Evolutionary conservation across 1,140 invertebrate species (phyloP).

Genomic region (Mercenaria mercenaria): DNA sequence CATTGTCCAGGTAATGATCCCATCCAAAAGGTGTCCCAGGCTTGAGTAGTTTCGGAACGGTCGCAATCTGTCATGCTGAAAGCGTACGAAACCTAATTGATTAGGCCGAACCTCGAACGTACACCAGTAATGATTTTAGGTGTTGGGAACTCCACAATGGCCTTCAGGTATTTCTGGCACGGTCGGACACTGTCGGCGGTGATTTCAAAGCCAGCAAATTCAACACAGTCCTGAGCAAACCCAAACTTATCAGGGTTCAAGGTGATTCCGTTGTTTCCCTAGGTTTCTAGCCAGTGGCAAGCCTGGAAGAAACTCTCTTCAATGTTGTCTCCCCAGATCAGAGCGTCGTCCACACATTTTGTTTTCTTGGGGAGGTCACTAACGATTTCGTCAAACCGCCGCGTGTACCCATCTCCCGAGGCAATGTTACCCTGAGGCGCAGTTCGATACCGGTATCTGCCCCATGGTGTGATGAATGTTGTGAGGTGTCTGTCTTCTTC

Average conservation of each 20-base stretch:
- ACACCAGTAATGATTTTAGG: constrained; percentile 69
- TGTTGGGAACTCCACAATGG: constrained; percentile 63
- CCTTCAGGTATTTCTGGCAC: constrained; percentile 46
- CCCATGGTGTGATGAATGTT: no score
- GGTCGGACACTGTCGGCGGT: constrained; percentile 54
- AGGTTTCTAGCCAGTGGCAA: constrained; percentile 63
- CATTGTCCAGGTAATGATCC: constrained; percentile 13
- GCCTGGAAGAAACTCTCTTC: constrained; percentile 58
- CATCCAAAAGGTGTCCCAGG: constrained; percentile 30
- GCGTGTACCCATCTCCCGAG: constrained; percentile 72
- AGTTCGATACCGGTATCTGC: constrained; percentile 64
- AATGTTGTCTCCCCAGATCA: constrained; percentile 62
- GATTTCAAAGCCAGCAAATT: constrained; percentile 77
- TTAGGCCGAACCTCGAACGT: constrained; percentile 69
- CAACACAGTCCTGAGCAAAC: constrained; percentile 66
- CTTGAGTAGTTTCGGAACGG: constrained; percentile 65
- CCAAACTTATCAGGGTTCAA: constrained; percentile 77
- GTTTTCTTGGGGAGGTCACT: constrained; percentile 68
- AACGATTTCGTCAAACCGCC: constrained; percentile 59
- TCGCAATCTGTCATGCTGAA: constrained; percentile 65
- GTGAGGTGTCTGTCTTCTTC: constrained; percentile 65
- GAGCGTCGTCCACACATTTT: constrained; percentile 73
- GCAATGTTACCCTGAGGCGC: constrained; percentile 67
- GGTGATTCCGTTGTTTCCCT: constrained; percentile 74
- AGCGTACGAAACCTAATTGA: constrained; percentile 54